A percentile compares a stretch with the other conserved stretches of the same genome.
Conservation (phyloP, 2,888 invertebrate genomes). For the Drosophila paramelanica region DNA sequence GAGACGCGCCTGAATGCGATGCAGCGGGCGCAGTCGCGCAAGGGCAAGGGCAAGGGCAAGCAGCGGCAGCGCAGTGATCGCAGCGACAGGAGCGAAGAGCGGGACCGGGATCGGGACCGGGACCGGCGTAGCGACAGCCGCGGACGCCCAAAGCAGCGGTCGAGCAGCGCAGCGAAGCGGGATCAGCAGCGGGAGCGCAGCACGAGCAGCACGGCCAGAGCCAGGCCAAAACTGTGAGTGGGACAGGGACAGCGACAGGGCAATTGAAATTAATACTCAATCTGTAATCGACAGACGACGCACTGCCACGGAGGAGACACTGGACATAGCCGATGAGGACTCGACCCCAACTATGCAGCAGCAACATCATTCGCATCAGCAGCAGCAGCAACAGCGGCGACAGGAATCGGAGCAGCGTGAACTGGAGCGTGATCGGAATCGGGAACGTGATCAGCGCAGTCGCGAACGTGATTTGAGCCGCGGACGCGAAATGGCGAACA, state of each 20-base stretch:
- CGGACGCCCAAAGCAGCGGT: constrained; percentile 55
- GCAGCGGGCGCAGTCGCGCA: constrained; percentile 60
- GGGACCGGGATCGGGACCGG: constrained; percentile 26
- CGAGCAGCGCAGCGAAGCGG: constrained; percentile 51
- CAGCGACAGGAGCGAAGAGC: constrained; percentile 35
- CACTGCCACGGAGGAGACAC: constrained; percentile 80
- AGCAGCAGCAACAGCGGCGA: constrained; percentile 47
- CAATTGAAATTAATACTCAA: background rate
- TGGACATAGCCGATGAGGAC: constrained; percentile 76
- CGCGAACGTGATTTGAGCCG: constrained; percentile 73
- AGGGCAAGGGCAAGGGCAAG: constrained; percentile 54
- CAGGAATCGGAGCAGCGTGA: constrained; percentile 53
- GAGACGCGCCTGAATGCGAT: constrained; percentile 80
- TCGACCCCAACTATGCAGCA: constrained; percentile 59
- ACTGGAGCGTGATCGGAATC: constrained; percentile 53
- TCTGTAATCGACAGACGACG: constrained; percentile 63
- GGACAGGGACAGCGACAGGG: too few relatives aligned
- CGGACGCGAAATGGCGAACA: constrained; percentile 66
- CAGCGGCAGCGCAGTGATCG: constrained; percentile 49
- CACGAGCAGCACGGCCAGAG: constrained; percentile 69
- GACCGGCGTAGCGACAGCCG: constrained; percentile 43
- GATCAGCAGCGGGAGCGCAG: constrained; percentile 70
- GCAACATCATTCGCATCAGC: constrained; percentile 39
- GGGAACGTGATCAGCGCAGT: constrained; percentile 56
- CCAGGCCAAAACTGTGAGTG: constrained; percentile 70